phyloP scores from a whole-genome alignment of 1,140 invertebrate species.

The Drosophila insularis region DNA sequence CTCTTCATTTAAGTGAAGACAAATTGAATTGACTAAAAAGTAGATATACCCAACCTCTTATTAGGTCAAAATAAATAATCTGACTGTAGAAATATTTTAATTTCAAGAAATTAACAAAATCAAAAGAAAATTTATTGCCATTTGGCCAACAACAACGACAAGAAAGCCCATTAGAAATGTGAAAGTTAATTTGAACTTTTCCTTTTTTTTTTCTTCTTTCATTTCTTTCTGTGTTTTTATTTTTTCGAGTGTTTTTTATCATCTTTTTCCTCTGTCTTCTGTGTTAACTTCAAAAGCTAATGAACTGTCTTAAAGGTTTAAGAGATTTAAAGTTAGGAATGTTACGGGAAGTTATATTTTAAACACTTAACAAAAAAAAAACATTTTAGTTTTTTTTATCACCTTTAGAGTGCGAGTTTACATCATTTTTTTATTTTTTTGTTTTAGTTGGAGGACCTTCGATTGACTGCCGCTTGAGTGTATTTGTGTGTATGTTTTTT shows the following conservation, averaged over 20 bases:
- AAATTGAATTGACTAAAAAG: too few relatives aligned
- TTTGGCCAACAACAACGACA: constrained; percentile 45
- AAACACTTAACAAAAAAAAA: neutral
- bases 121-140: constrained; percentile 64
- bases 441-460: constrained; percentile 43
- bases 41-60: neutral
- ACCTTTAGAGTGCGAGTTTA: constrained; percentile 32
- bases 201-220: constrained; percentile 38
- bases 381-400: constrained; percentile 5
- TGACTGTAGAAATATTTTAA: constrained; percentile 47
- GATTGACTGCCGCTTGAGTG: constrained; percentile 46
- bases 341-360: neutral
- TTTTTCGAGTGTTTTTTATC: constrained; percentile 20
- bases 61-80: constrained; percentile 29
- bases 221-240: neutral
- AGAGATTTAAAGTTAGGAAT: constrained; percentile 35
- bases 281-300: constrained; percentile 41
- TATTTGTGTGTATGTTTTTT: constrained; percentile 23
- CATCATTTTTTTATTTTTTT: constrained; percentile 18
- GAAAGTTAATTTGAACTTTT: constrained; percentile 71
- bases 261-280: constrained; percentile 17
- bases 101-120: constrained; percentile 69
- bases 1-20: too few relatives aligned
- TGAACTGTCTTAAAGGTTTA: constrained; percentile 51
- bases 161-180: constrained; percentile 65